Conservation (phyloP, 2,113 vertebrate species). For the Hypanus sabinus region DNA sequence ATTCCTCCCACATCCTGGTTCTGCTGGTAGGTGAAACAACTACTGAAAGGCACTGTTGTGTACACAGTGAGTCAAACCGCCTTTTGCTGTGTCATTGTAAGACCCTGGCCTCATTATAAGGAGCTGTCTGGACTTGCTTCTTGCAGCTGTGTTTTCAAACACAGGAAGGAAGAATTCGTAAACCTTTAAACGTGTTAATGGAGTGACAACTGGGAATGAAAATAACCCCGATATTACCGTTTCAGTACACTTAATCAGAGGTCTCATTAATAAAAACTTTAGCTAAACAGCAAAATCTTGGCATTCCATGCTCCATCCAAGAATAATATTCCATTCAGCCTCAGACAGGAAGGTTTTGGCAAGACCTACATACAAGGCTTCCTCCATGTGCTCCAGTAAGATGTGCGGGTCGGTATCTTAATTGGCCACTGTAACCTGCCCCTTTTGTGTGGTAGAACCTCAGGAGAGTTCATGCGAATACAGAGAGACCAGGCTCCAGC, state of each 20-base stretch:
- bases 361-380: no score
- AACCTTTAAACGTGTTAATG: not conserved
- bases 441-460: no score
- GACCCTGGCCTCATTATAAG: not conserved
- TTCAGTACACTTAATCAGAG: not conserved
- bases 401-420: no score
- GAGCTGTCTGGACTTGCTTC: not conserved
- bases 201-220: not conserved
- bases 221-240: not conserved
- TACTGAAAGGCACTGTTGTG: no score
- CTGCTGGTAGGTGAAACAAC: no score
- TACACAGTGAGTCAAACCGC: no score
- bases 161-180: not conserved
- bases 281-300: not conserved
- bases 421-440: no score
- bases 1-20: no score
- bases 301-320: not conserved
- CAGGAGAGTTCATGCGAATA: no score
- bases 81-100: not conserved
- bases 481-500: no score
- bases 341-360: not conserved
- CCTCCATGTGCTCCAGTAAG: no score
- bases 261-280: not conserved
- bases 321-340: slow-evolving; percentile 13
- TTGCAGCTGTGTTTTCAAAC: not conserved